Evolutionary conservation across 2,888 invertebrate genomes (phyloP).

Genomic region (Liopterus haemorrhoidalis): DNA sequence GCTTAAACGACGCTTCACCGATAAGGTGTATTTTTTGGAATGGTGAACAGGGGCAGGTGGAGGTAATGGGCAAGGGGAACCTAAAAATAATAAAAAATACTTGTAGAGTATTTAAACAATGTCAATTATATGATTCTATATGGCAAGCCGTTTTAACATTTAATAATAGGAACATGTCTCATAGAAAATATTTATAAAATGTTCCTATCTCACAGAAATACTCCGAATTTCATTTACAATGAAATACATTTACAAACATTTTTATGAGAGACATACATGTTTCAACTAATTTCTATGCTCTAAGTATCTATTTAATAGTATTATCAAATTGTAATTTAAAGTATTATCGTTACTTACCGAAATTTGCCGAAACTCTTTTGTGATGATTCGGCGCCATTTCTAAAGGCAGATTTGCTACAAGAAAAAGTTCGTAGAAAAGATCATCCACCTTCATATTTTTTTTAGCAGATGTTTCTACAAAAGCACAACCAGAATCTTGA

Average conservation of each 20-base stretch:
- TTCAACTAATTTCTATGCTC: no score
- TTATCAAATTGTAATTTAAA: no score
- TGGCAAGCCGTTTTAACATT: no score
- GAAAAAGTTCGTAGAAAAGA: constrained; percentile 76
- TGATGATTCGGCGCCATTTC: constrained; percentile 89
- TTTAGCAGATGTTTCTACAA: constrained; percentile 79
- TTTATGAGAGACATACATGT: no score
- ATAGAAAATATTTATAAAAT: no score
- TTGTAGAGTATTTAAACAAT: background rate
- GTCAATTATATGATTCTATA: no score
- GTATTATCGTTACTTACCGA: constrained; percentile 49
- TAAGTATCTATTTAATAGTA: no score
- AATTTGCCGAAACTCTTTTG: constrained; percentile 69
- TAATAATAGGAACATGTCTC: no score
- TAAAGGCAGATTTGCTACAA: constrained; percentile 72
- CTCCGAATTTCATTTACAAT: no score
- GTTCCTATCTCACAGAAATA: no score
- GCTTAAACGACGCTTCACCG: constrained; percentile 74
- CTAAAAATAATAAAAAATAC: no score
- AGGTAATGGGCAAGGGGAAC: constrained; percentile 69
- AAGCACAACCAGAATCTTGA: constrained; percentile 70
- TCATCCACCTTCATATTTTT: constrained; percentile 76
- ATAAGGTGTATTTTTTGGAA: constrained; percentile 69
- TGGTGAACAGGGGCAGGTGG: constrained; percentile 60
- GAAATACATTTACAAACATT: no score